Evolutionary conservation across 1,140 invertebrate genomes (phyloP), one percentile per base, ranked within the genome.

Genomic region (Drosophila nikananu): DNA sequence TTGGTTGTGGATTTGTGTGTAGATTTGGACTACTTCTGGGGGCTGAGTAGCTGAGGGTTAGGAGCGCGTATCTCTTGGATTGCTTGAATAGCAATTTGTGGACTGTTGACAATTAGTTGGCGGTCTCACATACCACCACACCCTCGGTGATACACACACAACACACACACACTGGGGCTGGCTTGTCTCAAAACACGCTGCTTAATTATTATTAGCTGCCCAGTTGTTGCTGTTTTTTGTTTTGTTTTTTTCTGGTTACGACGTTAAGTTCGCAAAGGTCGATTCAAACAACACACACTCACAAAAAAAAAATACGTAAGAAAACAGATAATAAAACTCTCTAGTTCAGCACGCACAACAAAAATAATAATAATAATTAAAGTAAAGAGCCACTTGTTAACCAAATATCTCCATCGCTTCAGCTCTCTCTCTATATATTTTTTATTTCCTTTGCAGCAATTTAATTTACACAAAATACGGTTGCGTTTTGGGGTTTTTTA

Each of bases 261-360:
- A 84, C 79, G 80, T 79, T 82, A 86, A 72, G 83, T 86, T 76
- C 75, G 71, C 75, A 86, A 86, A 86, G 83, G 83, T 86, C 83
- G 83, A 54, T 58, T 64, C 67, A 78, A 74, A 67, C 61, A 62
- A 46, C 30, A 52, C 17, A 55, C 7, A 17, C 12, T 7, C 15
- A 13, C 19, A 35, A 2, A 32, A 51, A 41, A 48, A 30, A 66
- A 62, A 21, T 60, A 46, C 44, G 51, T 59, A 64, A 61, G 54
- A 57, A 25, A 39, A 57, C 54, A 37, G 65, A 49, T 49, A 71
- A 55, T 71, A 49, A 70, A 70, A 54, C 54, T 19, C 57, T 51
- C 7, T 48, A 35, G 54, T 21, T 30, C 21, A 44, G 27, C 46
- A 60, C 42, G 68, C 68, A 74, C 63, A 30, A 8, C 48, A 46